Base-by-base conservation (phyloP, 2,113 vertebrate genomes). In the Caranx melampygus region DNA sequence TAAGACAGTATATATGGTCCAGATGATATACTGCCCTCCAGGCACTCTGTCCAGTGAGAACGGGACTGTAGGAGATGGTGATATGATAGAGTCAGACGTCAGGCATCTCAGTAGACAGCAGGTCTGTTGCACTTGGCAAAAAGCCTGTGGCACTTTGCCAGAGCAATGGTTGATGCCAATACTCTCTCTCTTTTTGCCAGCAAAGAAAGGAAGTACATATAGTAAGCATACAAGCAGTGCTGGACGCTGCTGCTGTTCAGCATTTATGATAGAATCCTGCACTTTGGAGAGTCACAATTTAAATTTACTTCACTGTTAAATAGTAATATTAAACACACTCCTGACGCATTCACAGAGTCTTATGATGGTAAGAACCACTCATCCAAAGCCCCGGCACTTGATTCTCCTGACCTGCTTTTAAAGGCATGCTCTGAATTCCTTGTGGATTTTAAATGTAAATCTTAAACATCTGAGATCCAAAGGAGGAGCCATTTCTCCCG, bases 91-190 rank as follows among this genome's bases (percentile, higher is more conserved):
- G 70, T 79, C 60, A 44, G 79, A 81, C 16, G 16, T 21, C 6
- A 10, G 40, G 45, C 31, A 1, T 75, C 55, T 81, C 62, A 70
- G 74, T 18, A 61, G 76, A 82, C 57, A 72, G 70, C 68, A 68
- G 40, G 84, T 84, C 75, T 57, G 78, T 51, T 82, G 84, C 51
- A 66, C 61, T 76, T 91, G 89, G 86, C 85, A 78, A 54, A 74
- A 71, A 78, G 88, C 82, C 72, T n/a, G 62, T 63, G 83, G 83
- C 86, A 59, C 21, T 57, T 63, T 44, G 86, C 84, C 87, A 87
- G 62, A 31, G 49, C 71, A 59, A 72, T 8, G 73, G 45, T 18
- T 82, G 59, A 72, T 33, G 49, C 70, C 59, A 47, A 76, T 47
- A 44, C 2, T 14, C 37, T 57, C 3, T 63, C 66, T 60, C 9